Conservation (phyloP, 1,140 invertebrate genomes). For the Dendrolimus kikuchii region DNA sequence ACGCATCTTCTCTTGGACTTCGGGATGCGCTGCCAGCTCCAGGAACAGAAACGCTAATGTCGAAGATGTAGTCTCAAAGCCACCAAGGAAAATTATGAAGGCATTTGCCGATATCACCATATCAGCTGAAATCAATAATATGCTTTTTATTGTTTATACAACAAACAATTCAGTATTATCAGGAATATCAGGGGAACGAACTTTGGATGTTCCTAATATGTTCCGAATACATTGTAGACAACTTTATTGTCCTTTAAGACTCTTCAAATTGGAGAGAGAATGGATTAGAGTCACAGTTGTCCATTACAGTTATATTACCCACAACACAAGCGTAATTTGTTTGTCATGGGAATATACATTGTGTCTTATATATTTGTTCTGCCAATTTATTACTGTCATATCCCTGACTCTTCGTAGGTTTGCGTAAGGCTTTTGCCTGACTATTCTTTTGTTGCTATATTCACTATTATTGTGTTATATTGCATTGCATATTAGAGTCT, state of each 20-base stretch:
- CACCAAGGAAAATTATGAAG: slow-evolving; percentile 67
- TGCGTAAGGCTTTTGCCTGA: too few relatives aligned
- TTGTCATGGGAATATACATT: too few relatives aligned
- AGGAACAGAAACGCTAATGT: slow-evolving; percentile 73
- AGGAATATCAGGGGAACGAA: slow-evolving; percentile 1
- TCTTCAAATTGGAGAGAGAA: too few relatives aligned
- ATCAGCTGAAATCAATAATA: slow-evolving; percentile 33
- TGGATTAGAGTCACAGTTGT: too few relatives aligned
- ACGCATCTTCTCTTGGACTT: slow-evolving; percentile 73
- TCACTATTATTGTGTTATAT: background rate
- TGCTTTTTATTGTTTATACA: background rate
- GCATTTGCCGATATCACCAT: slow-evolving; percentile 64
- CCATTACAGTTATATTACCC: too few relatives aligned
- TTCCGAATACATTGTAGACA: too few relatives aligned
- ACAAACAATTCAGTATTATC: background rate
- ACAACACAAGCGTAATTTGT: background rate
- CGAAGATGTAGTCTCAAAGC: slow-evolving; percentile 67
- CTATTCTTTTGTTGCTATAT: too few relatives aligned
- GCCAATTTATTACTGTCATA: too few relatives aligned
- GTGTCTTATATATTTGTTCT: too few relatives aligned
- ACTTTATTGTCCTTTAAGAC: too few relatives aligned
- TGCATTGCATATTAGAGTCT: background rate
- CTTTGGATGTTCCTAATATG: too few relatives aligned
- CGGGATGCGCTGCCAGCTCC: slow-evolving; percentile 73
- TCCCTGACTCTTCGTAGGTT: too few relatives aligned